phyloP scores from a whole-genome alignment of 2,113 vertebrate species.

The Chionodraco myersi region DNA sequence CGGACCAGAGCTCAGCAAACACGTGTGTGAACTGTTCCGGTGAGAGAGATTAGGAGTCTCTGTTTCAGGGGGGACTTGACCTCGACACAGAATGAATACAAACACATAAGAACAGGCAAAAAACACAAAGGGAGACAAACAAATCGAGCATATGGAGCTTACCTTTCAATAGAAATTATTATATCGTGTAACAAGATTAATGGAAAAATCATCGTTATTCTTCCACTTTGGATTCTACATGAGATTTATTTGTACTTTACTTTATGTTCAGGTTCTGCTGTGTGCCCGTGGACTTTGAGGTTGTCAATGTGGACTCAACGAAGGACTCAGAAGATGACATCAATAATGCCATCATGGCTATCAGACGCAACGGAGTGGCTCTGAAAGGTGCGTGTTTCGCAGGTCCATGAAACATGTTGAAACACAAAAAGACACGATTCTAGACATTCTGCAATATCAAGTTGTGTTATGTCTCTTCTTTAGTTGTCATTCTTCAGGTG shows the following conservation, averaged over 20 bases:
- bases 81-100: no score
- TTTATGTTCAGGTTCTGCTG: conserved; percentile 81
- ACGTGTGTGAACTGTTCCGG: conserved; percentile 88
- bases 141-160: no score
- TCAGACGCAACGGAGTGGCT: conserved; percentile 88
- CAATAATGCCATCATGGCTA: conserved; percentile 87
- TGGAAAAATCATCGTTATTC: no score
- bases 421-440: background rate
- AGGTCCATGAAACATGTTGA: no score
- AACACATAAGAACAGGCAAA: no score
- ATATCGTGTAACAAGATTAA: no score
- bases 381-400: conserved; percentile 78
- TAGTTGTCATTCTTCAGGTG: background rate
- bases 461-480: background rate
- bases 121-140: no score
- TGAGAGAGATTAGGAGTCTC: conserved; percentile 40
- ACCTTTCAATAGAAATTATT: no score
- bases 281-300: conserved; percentile 89
- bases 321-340: conserved; percentile 82
- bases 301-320: conserved; percentile 83
- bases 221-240: no score
- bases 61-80: no score
- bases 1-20: conserved; percentile 86
- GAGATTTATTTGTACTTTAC: no score
- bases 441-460: background rate